Conservation (phyloP, 2,888 invertebrate species). For the Dynastes tityus region DNA sequence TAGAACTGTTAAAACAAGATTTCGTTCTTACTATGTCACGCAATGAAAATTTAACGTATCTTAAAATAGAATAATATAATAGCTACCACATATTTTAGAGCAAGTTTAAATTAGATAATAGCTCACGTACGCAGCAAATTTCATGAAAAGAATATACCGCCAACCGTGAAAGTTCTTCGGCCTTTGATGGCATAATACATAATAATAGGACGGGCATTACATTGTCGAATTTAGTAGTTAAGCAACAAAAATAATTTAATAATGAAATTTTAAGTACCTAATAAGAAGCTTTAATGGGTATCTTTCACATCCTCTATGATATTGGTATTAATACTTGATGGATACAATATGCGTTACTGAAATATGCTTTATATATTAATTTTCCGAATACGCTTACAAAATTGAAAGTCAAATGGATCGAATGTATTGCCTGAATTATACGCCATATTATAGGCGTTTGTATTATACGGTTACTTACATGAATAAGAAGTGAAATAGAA, state of each 20-base stretch:
- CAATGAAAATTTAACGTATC: too few species aligned
- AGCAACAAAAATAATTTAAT: slow-evolving; percentile 26
- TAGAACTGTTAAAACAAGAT: too few species aligned
- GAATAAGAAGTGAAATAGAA: too few species aligned
- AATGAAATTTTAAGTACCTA: slow-evolving; percentile 28
- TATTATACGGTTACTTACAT: too few species aligned
- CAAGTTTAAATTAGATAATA: slow-evolving; percentile 22
- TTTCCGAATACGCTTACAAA: too few species aligned
- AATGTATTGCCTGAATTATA: too few species aligned
- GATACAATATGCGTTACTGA: too few species aligned
- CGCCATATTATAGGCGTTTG: too few species aligned
- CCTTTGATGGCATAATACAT: slow-evolving; percentile 6
- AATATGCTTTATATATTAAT: too few species aligned
- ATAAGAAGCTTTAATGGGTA: neutral
- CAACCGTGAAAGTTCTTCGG: slow-evolving; percentile 20
- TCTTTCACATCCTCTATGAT: neutral
- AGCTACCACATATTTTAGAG: neutral
- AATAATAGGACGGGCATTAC: neutral
- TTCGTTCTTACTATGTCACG: too few species aligned
- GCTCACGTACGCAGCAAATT: slow-evolving; percentile 17
- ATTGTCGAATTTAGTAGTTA: slow-evolving; percentile 22
- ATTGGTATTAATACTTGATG: neutral
- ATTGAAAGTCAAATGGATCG: too few species aligned
- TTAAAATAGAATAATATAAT: too few species aligned
- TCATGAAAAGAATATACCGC: slow-evolving; percentile 19